Evolutionary conservation across 2,113 vertebrate genomes (phyloP).

Genomic region (Taxidea taxus): DNA sequence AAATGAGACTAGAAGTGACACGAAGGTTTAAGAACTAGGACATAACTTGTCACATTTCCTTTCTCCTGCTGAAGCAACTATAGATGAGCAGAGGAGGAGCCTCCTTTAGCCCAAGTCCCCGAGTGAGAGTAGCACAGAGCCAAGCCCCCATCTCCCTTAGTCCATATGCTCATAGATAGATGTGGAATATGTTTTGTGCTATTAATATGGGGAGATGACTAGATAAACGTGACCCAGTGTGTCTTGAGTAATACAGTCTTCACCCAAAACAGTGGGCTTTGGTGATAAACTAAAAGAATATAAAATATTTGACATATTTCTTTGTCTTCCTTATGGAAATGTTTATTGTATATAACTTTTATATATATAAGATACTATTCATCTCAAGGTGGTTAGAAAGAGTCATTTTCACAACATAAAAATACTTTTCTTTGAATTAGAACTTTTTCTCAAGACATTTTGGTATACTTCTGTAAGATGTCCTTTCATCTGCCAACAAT

Average conservation of each 20-base stretch:
- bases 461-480: background rate
- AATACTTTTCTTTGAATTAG: slow-evolving; percentile 43
- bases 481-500: background rate
- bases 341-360: background rate
- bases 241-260: background rate
- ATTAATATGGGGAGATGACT: background rate
- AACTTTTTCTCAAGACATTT: background rate
- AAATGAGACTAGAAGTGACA: background rate
- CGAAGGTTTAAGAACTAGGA: slow-evolving; percentile 2
- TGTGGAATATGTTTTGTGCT: background rate
- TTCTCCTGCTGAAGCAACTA: background rate
- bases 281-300: background rate
- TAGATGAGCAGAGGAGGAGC: background rate
- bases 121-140: background rate
- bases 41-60: background rate
- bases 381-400: background rate
- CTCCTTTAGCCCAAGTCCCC: background rate
- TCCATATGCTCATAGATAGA: background rate
- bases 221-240: background rate
- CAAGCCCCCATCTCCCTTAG: background rate
- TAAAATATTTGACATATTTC: background rate
- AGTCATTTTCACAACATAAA: background rate
- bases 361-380: background rate
- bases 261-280: background rate
- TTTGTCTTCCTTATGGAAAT: background rate